Evolutionary conservation across 2,113 vertebrate species (phyloP), one percentile per base, ranked within the genome.

Genomic region (Acrocephalus kingi): DNA sequence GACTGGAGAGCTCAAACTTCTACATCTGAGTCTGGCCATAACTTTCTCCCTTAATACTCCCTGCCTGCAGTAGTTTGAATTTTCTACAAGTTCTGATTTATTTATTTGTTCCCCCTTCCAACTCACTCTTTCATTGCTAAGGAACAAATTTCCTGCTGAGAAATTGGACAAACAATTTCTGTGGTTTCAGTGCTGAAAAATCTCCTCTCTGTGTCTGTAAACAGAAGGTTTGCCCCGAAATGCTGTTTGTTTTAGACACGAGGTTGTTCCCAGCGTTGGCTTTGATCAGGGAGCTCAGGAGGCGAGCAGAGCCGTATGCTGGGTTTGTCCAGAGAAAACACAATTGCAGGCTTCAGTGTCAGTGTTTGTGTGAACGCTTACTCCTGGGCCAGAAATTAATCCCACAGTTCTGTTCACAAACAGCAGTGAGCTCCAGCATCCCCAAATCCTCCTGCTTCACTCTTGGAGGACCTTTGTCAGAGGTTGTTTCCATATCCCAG

Each of bases 401-500:
- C 56, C 82, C 71, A 58, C 74, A 5, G 25, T 71, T 76, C 78
- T 28, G 49, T 35, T 35, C 35, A 35, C 35, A 35, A 35, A 35
- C 35, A 35, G 35, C 35, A 35, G 35, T 1, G 5, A 78, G 75
- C 67, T 72, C 8, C 76, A 35, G 81, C 61, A 51, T 10, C 43
- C 45, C 51, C 4, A 28, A 7, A 59, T 6, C 3, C 3, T 66
- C 64, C 89, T 55, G 55, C 31, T 48, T 49, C 4, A 0, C 45
- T 30, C 61, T 2, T 20, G 10, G 58, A 22, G 15, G 22, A 11
- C 13, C 51, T 1, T 9, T 31, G 19, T 8, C 48, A 35, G 72
- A 7, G 20, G n/a, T 11, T 22, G 21, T 67, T 55, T 24, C 25
- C 16, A 0, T 1, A 0, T 17, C 51, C 27, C 25, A 1, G 11